Evolutionary conservation across 1,140 invertebrate genomes (phyloP), one percentile per base, ranked within the genome.

Genomic region (Cephus cinctus): DNA sequence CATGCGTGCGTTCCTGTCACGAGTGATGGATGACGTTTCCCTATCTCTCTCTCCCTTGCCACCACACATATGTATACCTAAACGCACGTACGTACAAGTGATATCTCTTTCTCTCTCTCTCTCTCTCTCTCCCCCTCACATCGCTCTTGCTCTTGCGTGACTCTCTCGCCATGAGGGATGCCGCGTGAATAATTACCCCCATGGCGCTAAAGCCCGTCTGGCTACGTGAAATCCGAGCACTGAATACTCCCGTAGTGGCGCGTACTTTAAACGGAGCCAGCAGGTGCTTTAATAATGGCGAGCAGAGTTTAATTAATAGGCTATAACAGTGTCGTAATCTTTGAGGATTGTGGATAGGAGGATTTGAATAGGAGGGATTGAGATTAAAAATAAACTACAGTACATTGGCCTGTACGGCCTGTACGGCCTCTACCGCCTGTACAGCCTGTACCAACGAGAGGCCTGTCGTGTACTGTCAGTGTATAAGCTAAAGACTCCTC

Each of bases 101-200:
- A 53, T 46, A 54, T 51, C 52, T 36, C 36, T 27, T 32, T 22
- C 41, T 20, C 3, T 19, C 46, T 57, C 32, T 34, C 40, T 48
- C 9, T 52, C 47, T 43, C 21, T 52, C 53, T 48, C 51, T n/a
- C 27, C 32, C 57, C 47, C 31, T 47, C 35, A 40, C 40, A 16
- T 50, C 40, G 56, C 57, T 58, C n/a, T n/a, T n/a, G n/a, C 55
- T 65, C 58, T 64, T 50, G 58, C 55, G 55, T 60, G 55, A 58
- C 61, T 63, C 57, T 56, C 61, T 54, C 50, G 56, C 61, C 64
- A 58, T 61, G 61, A 65, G 63, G 70, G 68, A 70, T 70, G 63
- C 70, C 69, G 65, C 64, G 71, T 74, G 71, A 74, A 74, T 74
- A 74, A 68, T 73, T 74, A 73, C 63, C 71, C 70, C 65, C 69